Evolutionary conservation across 1,140 invertebrate species (phyloP).

Genomic region (Dendroctonus valens): DNA sequence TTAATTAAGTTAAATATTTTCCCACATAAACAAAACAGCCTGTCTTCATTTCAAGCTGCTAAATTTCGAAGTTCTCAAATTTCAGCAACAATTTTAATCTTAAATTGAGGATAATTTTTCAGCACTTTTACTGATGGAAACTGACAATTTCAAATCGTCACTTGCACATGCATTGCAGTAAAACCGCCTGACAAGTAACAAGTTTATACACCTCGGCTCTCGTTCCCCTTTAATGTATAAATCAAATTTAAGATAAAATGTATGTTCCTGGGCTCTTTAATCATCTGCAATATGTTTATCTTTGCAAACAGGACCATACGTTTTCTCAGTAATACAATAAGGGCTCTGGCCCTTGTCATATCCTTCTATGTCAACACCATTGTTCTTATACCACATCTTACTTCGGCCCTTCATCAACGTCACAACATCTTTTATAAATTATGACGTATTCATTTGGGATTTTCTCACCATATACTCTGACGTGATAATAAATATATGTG

Average conservation of each 20-base stretch:
- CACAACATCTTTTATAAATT: conserved; percentile 32
- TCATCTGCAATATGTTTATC: conserved; percentile 32
- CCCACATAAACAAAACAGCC: no score
- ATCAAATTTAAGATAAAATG: conserved; percentile 30
- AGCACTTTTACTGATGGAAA: background rate
- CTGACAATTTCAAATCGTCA: no score
- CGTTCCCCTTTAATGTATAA: conserved; percentile 10
- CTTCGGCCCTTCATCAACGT: conserved; percentile 31
- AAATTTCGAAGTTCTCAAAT: background rate
- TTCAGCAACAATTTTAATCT: background rate
- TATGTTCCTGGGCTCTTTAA: conserved; percentile 28
- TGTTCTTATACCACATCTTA: conserved; percentile 32
- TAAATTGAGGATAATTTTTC: background rate
- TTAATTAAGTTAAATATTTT: no score
- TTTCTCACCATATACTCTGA: conserved; percentile 1
- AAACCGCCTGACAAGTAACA: background rate
- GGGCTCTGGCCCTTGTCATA: conserved; percentile 28
- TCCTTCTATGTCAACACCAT: conserved; percentile 33
- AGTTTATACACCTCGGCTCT: conserved; percentile 3
- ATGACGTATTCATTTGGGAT: conserved; percentile 30
- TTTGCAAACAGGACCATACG: conserved; percentile 22
- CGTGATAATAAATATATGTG: conserved; percentile 5
- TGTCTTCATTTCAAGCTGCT: no score
- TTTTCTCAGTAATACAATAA: conserved; percentile 23
- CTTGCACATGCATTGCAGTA: no score